Evolutionary conservation across 2,888 invertebrate genomes (phyloP).

Genomic region (Phalangium opilio): DNA sequence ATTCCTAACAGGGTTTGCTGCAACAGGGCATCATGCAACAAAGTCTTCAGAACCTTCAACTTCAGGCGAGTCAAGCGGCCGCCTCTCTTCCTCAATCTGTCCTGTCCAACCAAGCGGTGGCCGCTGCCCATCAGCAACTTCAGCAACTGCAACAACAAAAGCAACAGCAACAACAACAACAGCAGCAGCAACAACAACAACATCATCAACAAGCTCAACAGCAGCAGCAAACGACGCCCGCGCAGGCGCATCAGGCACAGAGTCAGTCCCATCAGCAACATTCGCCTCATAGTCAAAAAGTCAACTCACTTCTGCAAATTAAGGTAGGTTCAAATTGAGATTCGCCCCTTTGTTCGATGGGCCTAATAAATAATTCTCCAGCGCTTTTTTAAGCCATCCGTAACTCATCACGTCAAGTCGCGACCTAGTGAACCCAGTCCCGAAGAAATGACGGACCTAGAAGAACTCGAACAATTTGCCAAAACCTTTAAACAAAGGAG

Average conservation of each 20-base stretch:
- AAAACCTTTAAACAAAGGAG: slow-evolving; percentile 94
- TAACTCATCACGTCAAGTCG: neutral
- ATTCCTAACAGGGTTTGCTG: slow-evolving; percentile 14
- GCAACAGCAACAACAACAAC: slow-evolving; percentile 9
- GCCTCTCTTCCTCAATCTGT: slow-evolving; percentile 19
- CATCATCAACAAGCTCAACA: slow-evolving; percentile 15
- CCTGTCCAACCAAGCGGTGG: slow-evolving; percentile 18
- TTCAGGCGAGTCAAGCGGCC: slow-evolving; percentile 20
- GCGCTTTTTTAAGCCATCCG: neutral
- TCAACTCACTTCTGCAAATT: no score
- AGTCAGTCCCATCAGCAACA: slow-evolving; percentile 13
- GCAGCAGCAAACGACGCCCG: slow-evolving; percentile 5
- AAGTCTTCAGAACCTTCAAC: slow-evolving; percentile 22
- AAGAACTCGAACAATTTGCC: slow-evolving; percentile 95
- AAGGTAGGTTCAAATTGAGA: no score
- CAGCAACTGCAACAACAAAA: slow-evolving; percentile 20
- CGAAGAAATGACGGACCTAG: slow-evolving; percentile 91
- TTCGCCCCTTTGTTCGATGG: no score
- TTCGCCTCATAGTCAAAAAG: no score
- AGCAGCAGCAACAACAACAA: slow-evolving; percentile 12
- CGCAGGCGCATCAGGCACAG: slow-evolving; percentile 5
- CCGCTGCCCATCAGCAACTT: slow-evolving; percentile 20
- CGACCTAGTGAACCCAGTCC: slow-evolving; percentile 21
- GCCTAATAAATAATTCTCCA: no score
- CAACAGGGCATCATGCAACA: slow-evolving; percentile 22